Evolutionary conservation across 2,888 invertebrate genomes (phyloP).

Genomic region (Cistogaster globosa): DNA sequence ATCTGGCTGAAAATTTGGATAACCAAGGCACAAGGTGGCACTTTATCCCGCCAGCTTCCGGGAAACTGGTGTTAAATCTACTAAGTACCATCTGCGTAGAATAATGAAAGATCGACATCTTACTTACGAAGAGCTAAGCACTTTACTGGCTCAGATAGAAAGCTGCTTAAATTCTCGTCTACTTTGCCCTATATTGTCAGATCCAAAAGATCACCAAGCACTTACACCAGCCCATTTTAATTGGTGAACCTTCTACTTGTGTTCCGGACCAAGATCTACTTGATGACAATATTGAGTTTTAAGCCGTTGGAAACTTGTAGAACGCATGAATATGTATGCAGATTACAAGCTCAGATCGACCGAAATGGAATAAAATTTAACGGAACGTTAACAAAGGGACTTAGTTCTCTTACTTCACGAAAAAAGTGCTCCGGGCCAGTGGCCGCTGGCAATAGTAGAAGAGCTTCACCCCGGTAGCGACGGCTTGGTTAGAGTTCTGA

Average conservation of each 20-base stretch:
- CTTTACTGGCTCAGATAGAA: neutral
- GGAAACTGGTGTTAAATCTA: neutral
- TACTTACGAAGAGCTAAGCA: constrained; percentile 2
- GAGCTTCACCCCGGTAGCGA: no score
- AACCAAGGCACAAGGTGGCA: constrained; percentile 12
- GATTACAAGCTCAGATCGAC: neutral
- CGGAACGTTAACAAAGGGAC: neutral
- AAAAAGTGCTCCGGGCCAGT: neutral
- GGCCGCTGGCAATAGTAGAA: no score
- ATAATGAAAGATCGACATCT: constrained; percentile 3
- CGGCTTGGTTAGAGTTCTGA: no score
- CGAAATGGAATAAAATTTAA: constrained; percentile 5
- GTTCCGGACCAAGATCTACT: neutral
- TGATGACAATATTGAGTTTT: neutral
- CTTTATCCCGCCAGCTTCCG: neutral
- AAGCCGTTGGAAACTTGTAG: constrained; percentile 1
- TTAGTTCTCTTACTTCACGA: neutral
- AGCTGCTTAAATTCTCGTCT: neutral
- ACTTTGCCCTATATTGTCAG: no score
- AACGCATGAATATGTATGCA: neutral
- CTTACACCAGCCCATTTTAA: neutral
- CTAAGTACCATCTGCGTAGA: constrained; percentile 1
- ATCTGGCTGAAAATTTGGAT: neutral
- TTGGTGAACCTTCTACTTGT: neutral
- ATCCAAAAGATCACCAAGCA: neutral